A percentile compares a stretch with the other conserved stretches of the same genome.
Evolutionary conservation across 2,797 vertebrate genomes (phyloP).

Genomic region (Microctenopoma lineatum): DNA sequence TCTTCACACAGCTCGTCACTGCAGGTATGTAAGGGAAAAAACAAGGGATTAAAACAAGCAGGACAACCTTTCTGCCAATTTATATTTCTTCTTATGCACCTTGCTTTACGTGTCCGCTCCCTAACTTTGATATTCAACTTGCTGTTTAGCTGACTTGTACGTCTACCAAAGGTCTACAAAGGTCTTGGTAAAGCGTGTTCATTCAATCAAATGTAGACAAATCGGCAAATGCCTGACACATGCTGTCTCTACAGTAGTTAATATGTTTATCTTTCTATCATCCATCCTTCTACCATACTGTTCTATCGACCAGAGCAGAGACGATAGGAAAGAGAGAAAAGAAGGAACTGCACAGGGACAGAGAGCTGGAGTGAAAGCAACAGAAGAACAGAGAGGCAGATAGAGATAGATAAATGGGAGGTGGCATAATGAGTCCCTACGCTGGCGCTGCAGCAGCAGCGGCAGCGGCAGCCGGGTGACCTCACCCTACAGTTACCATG

Average conservation of each 20-base stretch:
- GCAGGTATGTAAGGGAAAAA: no score
- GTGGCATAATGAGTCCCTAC: slow-evolving; percentile 76
- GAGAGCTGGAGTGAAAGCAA: slow-evolving; percentile 32
- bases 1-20: no score
- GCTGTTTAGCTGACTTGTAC: no score
- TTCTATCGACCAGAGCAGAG: not conserved
- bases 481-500: slow-evolving; percentile 80
- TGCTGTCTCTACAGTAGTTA: not conserved
- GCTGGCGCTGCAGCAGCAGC: slow-evolving; percentile 57
- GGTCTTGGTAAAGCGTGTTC: slow-evolving; percentile 2
- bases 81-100: no score
- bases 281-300: not conserved
- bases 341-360: not conserved
- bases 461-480: slow-evolving; percentile 70
- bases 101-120: no score
- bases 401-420: slow-evolving; percentile 66
- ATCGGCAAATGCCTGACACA: slow-evolving; percentile 25
- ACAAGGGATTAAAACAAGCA: no score
- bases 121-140: no score
- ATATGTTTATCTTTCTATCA: not conserved
- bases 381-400: slow-evolving; percentile 49
- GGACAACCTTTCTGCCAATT: no score
- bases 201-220: slow-evolving; percentile 13
- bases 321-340: slow-evolving; percentile 13
- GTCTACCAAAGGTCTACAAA: not conserved